These are phyloP conservation scores for Episyrphus balteatus DNA, from an alignment of 1,140 invertebrate genomes.

Conservation along the genomic window DNA sequence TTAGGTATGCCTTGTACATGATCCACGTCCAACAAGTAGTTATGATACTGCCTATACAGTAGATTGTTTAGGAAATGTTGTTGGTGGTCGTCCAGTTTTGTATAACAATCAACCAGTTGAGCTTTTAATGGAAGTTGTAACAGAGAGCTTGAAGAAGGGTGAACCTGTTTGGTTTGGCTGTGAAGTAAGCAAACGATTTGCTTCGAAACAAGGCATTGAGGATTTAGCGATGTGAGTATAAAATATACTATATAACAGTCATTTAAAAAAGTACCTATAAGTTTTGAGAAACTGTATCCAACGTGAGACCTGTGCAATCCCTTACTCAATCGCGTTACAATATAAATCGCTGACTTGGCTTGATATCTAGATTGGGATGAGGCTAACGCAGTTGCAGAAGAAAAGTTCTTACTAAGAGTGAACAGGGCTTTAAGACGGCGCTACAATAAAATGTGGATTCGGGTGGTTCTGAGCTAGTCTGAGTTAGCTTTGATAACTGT, in stretches of 20 bases:
- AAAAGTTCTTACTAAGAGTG: too few species aligned
- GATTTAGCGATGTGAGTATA: slow-evolving; percentile 60
- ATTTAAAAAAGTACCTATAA: too few species aligned
- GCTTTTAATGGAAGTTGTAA: slow-evolving; percentile 58
- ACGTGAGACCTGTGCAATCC: background rate
- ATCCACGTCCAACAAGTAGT: slow-evolving; percentile 64
- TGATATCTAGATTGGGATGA: too few species aligned
- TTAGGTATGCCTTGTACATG: slow-evolving; percentile 71
- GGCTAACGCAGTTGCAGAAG: too few species aligned
- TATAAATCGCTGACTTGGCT: too few species aligned
- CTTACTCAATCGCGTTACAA: too few species aligned
- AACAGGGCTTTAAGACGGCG: too few species aligned
- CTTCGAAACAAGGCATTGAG: slow-evolving; percentile 67
- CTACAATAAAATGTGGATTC: too few species aligned
- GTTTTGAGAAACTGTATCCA: background rate
- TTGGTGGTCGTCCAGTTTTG: slow-evolving; percentile 59
- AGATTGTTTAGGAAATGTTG: slow-evolving; percentile 78
- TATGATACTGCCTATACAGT: slow-evolving; percentile 73
- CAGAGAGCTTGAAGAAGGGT: slow-evolving; percentile 64
- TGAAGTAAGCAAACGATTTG: slow-evolving; percentile 72
- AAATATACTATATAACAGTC: background rate
- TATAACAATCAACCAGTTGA: slow-evolving; percentile 85
- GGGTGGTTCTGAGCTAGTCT: too few species aligned
- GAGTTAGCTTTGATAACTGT: too few species aligned
- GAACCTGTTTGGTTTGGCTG: slow-evolving; percentile 92